Evolutionary conservation across 2,888 invertebrate genomes (phyloP).

Genomic region (Stegophylla sp.): DNA sequence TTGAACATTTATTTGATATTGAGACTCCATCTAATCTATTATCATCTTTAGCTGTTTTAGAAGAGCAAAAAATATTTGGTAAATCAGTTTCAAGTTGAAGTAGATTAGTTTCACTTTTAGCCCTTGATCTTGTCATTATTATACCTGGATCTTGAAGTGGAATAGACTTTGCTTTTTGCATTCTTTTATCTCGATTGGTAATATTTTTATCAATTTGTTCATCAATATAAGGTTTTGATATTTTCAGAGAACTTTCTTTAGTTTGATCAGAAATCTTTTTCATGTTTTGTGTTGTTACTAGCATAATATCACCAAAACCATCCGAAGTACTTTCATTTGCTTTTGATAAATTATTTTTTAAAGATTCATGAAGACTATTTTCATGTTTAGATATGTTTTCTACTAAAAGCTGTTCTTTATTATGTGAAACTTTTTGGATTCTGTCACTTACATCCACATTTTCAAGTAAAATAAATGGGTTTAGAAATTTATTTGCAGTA

Average conservation of each 20-base stretch:
- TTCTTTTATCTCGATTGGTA: background rate
- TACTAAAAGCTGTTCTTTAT: background rate
- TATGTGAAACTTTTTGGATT: background rate
- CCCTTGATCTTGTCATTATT: too few relatives aligned
- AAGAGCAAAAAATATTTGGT: too few relatives aligned
- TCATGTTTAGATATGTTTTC: background rate
- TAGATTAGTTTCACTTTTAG: too few relatives aligned
- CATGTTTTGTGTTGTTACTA: background rate
- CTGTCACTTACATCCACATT: background rate
- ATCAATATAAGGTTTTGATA: background rate
- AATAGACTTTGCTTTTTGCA: background rate
- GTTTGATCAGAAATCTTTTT: background rate
- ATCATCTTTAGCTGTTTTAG: too few relatives aligned
- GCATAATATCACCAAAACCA: background rate
- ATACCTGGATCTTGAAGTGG: too few relatives aligned
- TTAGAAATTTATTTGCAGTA: background rate
- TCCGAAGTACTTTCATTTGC: background rate
- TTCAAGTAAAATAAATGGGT: background rate
- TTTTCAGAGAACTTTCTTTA: background rate
- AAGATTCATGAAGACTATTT: background rate
- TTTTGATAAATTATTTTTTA: background rate
- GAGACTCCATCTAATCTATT: too few relatives aligned
- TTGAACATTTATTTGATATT: too few relatives aligned
- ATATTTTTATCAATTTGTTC: background rate
- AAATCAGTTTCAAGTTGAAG: too few relatives aligned